These are phyloP conservation scores for Aethina tumida DNA, from an alignment of 1,140 invertebrate species.

Conservation along the genomic window DNA sequence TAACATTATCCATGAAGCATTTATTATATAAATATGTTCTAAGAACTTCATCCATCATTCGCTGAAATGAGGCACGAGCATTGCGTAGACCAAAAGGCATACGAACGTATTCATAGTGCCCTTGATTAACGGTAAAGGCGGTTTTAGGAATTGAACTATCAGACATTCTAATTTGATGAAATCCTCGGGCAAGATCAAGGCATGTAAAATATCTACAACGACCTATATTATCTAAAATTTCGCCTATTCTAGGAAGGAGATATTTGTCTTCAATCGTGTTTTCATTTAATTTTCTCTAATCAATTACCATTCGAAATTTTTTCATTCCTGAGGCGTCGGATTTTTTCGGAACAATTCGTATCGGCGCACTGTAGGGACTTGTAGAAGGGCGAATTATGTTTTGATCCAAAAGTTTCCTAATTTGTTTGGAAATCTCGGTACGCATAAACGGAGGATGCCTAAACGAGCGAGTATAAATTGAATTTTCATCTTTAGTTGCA, in stretches of 20 bases:
- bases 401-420: conserved; percentile 23
- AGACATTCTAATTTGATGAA: conserved; percentile 9
- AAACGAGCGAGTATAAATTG: too few relatives aligned
- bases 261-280: conserved; percentile 38
- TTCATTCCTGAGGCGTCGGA: conserved; percentile 26
- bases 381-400: conserved; percentile 27
- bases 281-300: conserved; percentile 37
- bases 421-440: too few relatives aligned
- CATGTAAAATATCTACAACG: conserved; percentile 39
- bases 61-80: conserved; percentile 36
- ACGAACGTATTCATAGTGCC: conserved; percentile 8
- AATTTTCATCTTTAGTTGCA: too few relatives aligned
- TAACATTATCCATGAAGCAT: conserved; percentile 31
- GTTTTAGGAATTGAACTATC: conserved; percentile 3
- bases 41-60: conserved; percentile 34
- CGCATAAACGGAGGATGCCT: too few relatives aligned
- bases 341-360: conserved; percentile 34
- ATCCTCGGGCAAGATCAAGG: conserved; percentile 1
- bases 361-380: conserved; percentile 27
- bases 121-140: conserved; percentile 3
- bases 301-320: conserved; percentile 35
- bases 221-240: conserved; percentile 39
- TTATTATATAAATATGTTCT: conserved; percentile 17
- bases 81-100: conserved; percentile 10
- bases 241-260: conserved; percentile 43